These are phyloP conservation scores for Drosophila austrosaltans DNA, from an alignment of 2,888 invertebrate genomes.

Conservation along the genomic window DNA sequence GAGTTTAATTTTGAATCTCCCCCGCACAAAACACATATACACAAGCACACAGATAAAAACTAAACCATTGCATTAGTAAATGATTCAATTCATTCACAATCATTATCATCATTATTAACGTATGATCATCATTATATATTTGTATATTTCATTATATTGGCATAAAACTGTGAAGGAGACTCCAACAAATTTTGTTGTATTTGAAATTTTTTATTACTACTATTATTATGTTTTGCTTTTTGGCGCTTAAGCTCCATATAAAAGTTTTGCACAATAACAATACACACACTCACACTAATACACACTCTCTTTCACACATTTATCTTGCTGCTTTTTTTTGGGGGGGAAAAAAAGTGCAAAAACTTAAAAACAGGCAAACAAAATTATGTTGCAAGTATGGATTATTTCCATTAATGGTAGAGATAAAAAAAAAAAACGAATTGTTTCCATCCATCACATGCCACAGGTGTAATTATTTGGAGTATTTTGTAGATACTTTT, in stretches of 20 bases:
- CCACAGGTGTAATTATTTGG: slow-evolving; percentile 13
- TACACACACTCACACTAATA: background rate
- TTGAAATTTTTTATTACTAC: background rate
- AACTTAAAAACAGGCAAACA: too few species aligned
- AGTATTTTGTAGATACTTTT: slow-evolving; percentile 29
- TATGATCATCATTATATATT: background rate
- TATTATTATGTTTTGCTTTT: slow-evolving; percentile 6
- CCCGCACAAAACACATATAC: background rate
- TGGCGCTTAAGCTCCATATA: slow-evolving; percentile 1
- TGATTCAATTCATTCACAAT: background rate
- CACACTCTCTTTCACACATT: background rate
- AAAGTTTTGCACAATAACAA: slow-evolving; percentile 7
- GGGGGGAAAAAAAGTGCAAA: too few species aligned
- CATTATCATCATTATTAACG: background rate
- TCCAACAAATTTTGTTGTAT: background rate
- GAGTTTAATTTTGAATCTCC: background rate
- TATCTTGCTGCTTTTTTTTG: too few species aligned
- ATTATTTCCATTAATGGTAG: background rate
- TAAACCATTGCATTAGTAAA: background rate
- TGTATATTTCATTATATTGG: background rate
- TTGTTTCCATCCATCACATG: background rate
- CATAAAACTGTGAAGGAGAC: slow-evolving; percentile 8
- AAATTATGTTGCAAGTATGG: background rate
- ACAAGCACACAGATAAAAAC: background rate
- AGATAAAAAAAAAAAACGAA: background rate